Evolutionary conservation across 2,888 invertebrate species (phyloP), one percentile per base, ranked within the genome.

Genomic region (Rhagonycha lutea): DNA sequence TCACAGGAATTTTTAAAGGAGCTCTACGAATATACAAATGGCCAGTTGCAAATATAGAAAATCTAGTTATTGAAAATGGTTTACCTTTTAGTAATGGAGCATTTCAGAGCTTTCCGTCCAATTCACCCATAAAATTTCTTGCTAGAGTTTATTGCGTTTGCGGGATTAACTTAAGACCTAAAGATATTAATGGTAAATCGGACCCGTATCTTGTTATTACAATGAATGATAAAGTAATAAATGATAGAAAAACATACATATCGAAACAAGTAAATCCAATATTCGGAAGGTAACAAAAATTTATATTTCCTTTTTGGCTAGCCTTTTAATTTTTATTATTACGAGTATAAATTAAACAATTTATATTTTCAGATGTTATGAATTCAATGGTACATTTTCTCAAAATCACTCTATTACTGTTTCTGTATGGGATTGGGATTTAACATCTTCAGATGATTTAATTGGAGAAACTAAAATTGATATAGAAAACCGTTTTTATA

Each of bases 401-500:
- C 92, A 92, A 80, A 96, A 97, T 81, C 93, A 95, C 77, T 88
- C 91, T 71, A 85, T 98, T 71, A 91, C 90, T 32, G 89, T 97
- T 0, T 91, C 94, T 47, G 89, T 97, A 0, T 94, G 92, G 86
- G 96, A 97, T 85, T 92, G 92, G 86, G 95, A 96, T 83, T 84
- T 90, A 3, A 86, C 91, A 1, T 90, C 91, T 1, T 86, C 89
- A 3, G 95, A 97, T 84, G 95, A 96, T 83, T 86, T 96, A 9
- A 95, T 98, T 81, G 98, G 97, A 0, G 93, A 92, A 82, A 97
- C 97, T 0, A 89, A 89, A 77, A 93, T 98, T 78, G 97, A 98
- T 86, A 88, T 98, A 68, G 98, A 98, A 88, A 95, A 96, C 87
- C 91, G 97, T 76, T 94, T 94, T 85, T 95, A 94, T 85, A 92